Conservation (phyloP, 53 echinoderm and acorn worm genomes). For the Patiria pectinifera region DNA sequence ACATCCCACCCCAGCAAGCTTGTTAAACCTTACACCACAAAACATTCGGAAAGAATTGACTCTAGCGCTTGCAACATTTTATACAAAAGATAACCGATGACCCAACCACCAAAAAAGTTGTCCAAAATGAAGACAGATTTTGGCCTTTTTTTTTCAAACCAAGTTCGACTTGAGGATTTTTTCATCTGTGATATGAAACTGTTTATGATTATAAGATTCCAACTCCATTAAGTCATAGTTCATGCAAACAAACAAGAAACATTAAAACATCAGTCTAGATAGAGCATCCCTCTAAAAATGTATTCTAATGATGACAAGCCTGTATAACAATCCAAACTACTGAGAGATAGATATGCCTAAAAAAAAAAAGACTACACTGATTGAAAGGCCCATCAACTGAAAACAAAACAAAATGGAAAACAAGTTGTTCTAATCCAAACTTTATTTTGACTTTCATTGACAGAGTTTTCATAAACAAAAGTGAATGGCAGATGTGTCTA, state of each 20-base stretch:
- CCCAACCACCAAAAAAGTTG: too few species aligned
- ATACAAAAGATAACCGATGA: too few species aligned
- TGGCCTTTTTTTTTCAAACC: too few species aligned
- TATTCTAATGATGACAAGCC: not conserved
- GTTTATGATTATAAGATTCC: too few species aligned
- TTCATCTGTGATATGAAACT: too few species aligned
- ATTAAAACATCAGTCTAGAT: not conserved
- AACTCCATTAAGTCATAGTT: not conserved
- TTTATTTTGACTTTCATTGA: not conserved
- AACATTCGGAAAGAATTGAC: too few species aligned
- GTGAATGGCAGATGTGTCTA: not conserved
- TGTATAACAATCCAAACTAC: not conserved
- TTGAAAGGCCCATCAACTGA: not conserved
- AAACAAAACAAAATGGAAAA: not conserved
- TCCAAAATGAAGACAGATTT: too few species aligned
- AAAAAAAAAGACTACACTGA: not conserved
- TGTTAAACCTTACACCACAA: too few species aligned
- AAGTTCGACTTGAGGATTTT: too few species aligned
- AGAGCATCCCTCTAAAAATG: not conserved
- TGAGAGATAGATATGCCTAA: not conserved
- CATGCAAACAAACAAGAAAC: not conserved
- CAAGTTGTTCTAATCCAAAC: not conserved
- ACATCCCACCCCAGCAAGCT: too few species aligned
- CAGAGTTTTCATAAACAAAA: not conserved
- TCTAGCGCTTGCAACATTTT: too few species aligned